Percentiles rank a stretch among this genome's conserved stretches.
These are phyloP conservation scores for Sebastes variabilis DNA, from an alignment of 2,797 vertebrate species.

Conservation along the genomic window DNA sequence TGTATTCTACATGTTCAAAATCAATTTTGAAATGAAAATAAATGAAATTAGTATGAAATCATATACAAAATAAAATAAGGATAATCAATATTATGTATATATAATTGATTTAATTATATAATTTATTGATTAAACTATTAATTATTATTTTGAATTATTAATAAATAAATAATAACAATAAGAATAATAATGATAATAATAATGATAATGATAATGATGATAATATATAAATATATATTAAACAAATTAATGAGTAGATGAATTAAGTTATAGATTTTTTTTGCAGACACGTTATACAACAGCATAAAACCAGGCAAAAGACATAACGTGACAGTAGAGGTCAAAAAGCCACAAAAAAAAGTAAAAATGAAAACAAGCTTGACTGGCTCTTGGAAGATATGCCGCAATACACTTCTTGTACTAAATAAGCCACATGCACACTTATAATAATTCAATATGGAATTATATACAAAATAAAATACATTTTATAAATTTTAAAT, in stretches of 20 bases:
- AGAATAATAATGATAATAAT: rapidly evolving
- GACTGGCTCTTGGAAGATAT: neutral
- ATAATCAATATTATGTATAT: no score
- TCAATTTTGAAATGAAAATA: no score
- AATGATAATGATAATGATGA: rapidly evolving
- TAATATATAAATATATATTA: no score
- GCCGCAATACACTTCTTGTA: neutral
- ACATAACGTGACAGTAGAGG: neutral
- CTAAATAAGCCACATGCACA: neutral
- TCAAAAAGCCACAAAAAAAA: neutral
- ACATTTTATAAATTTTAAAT: no score
- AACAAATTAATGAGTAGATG: no score
- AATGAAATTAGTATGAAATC: neutral
- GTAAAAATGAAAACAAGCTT: no score
- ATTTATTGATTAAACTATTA: no score
- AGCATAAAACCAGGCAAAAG: neutral
- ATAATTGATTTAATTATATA: no score
- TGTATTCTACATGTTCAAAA: no score
- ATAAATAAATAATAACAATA: no score
- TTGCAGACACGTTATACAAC: neutral
- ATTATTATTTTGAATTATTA: no score
- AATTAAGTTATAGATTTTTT: neutral
- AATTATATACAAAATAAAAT: neutral
- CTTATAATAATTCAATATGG: neutral
- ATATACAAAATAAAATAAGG: neutral